Conservation (phyloP, 2,113 vertebrate genomes). For the Empidonax alnorum region DNA sequence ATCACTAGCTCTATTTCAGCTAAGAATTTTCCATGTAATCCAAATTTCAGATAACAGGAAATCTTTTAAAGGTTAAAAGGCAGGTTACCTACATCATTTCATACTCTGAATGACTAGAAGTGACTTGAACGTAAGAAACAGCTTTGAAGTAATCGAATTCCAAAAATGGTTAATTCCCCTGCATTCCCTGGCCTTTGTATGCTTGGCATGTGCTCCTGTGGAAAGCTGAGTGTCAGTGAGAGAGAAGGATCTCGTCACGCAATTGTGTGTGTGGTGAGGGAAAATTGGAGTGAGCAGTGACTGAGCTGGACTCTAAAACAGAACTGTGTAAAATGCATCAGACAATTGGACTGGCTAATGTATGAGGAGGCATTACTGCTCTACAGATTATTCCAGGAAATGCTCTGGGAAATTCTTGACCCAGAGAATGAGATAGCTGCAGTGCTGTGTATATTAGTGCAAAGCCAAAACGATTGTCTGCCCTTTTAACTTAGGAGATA, state of each 20-base stretch:
- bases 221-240: conserved; percentile 26
- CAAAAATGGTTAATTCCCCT: conserved; percentile 22
- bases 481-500: conserved; percentile 42
- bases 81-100: not conserved
- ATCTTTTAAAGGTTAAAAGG: not conserved
- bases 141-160: not conserved
- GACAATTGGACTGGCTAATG: not conserved
- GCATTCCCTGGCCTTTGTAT: conserved; percentile 3
- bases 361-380: not conserved
- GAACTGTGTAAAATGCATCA: not conserved
- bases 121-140: not conserved
- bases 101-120: not conserved
- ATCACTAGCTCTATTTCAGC: not conserved
- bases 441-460: not conserved
- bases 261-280: not conserved
- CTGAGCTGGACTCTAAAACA: not conserved
- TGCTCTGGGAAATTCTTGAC: conserved; percentile 38
- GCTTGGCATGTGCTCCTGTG: conserved; percentile 13
- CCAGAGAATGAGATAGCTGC: conserved; percentile 32
- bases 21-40: not conserved
- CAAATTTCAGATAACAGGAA: not conserved
- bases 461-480: conserved; percentile 2
- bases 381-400: conserved; percentile 1
- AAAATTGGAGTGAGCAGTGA: not conserved
- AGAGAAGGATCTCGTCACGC: not conserved